Conservation (phyloP, 2,888 invertebrate species). For the Spodoptera picta region DNA sequence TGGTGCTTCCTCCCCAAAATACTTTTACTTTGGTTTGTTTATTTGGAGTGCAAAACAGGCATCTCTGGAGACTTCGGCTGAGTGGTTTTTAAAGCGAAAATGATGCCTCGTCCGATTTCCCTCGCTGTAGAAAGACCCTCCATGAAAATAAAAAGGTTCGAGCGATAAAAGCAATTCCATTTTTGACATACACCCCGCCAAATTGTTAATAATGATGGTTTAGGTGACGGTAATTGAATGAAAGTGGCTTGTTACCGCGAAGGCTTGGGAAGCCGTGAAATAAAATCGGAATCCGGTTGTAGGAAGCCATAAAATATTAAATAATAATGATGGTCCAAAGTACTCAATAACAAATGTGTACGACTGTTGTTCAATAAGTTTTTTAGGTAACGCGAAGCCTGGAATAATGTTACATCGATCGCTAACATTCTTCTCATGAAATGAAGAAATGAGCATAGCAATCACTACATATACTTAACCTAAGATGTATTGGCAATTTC, state of each 20-base stretch:
- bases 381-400: no score
- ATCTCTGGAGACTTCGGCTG: constrained; percentile 23
- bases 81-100: constrained; percentile 44
- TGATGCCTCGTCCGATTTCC: constrained; percentile 44
- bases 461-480: neutral
- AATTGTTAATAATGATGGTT: constrained; percentile 38
- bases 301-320: no score
- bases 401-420: no score
- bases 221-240: constrained; percentile 10
- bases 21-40: constrained; percentile 45
- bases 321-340: no score
- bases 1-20: constrained; percentile 27
- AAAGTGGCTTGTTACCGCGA: neutral
- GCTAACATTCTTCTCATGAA: no score
- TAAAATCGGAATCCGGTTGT: no score
- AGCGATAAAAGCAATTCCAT: constrained; percentile 42
- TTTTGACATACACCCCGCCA: constrained; percentile 35
- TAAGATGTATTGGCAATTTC: neutral
- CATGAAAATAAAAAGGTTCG: constrained; percentile 41
- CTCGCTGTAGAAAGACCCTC: constrained; percentile 33
- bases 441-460: no score
- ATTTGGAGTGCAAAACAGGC: constrained; percentile 40
- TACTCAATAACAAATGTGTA: no score
- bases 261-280: neutral
- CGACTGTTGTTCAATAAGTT: no score